These are phyloP conservation scores for Sarcophaga carnaria DNA, from an alignment of 2,888 invertebrate species.

Conservation along the genomic window DNA sequence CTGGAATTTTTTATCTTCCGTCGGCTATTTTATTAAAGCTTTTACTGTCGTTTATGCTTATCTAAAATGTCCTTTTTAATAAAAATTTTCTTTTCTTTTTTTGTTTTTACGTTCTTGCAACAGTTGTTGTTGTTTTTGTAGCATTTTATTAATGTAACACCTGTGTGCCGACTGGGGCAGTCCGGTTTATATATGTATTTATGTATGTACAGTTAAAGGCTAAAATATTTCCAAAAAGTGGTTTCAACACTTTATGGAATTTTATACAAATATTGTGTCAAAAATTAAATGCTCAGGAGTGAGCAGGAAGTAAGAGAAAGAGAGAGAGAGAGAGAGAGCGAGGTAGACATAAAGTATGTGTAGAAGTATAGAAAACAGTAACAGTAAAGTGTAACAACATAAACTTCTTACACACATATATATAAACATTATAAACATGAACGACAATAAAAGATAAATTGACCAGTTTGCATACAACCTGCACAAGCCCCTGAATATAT, in stretches of 20 bases:
- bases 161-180: slow-evolving; percentile 17
- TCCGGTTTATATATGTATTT: too few relatives aligned
- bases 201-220: slow-evolving; percentile 26
- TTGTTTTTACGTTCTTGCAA: neutral
- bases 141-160: slow-evolving; percentile 39
- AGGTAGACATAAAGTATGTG: too few relatives aligned
- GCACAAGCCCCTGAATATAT: too few relatives aligned
- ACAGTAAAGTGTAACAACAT: too few relatives aligned
- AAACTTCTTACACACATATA: too few relatives aligned
- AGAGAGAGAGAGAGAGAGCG: too few relatives aligned
- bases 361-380: too few relatives aligned
- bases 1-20: neutral
- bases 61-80: neutral
- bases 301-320: neutral
- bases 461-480: too few relatives aligned
- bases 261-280: slow-evolving; percentile 50
- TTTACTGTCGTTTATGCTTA: neutral
- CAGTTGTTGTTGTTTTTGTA: neutral
- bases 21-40: neutral
- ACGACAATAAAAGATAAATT: too few relatives aligned
- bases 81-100: neutral
- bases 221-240: slow-evolving; percentile 53
- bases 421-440: too few relatives aligned
- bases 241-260: slow-evolving; percentile 60
- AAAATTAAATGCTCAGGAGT: neutral